Percentiles rank a stretch among this genome's conserved stretches.
These are phyloP conservation scores for Epinephelus lanceolatus DNA, from an alignment of 2,113 vertebrate genomes.

Conservation along the genomic window DNA sequence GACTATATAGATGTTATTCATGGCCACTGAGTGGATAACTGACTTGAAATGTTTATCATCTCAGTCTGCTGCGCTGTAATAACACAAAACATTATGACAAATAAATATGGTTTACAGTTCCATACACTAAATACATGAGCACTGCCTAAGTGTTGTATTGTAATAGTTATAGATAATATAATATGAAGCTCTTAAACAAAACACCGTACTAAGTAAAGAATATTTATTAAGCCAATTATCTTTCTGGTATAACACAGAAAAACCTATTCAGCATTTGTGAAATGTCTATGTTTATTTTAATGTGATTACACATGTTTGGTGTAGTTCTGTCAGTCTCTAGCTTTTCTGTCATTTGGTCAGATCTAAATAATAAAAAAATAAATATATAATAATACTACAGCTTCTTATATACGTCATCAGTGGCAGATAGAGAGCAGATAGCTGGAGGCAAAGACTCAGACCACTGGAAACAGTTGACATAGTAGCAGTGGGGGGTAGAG, in stretches of 20 bases:
- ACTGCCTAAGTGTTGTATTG: not conserved
- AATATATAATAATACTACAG: too few species aligned
- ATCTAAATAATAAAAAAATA: not conserved
- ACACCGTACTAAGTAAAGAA: not conserved
- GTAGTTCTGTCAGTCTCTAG: too few species aligned
- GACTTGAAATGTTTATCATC: not conserved
- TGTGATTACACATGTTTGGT: too few species aligned
- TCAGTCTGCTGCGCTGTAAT: not conserved
- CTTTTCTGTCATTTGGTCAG: not conserved
- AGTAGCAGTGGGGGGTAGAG: too few species aligned
- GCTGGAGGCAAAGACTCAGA: too few species aligned
- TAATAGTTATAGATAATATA: not conserved
- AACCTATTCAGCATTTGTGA: not conserved
- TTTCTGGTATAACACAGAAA: not conserved
- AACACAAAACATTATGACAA: not conserved
- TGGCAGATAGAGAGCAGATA: too few species aligned
- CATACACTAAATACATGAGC: not conserved
- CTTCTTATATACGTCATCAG: too few species aligned
- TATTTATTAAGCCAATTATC: not conserved
- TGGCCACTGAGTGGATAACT: not conserved
- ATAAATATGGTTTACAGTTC: not conserved
- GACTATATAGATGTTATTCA: slow-evolving; percentile 7
- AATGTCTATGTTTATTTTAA: not conserved
- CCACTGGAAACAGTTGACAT: too few species aligned
- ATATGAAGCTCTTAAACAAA: not conserved